Evolutionary conservation across 1,140 invertebrate species (phyloP), one percentile per base, ranked within the genome.

Genomic region (Condylostylus longicornis): DNA sequence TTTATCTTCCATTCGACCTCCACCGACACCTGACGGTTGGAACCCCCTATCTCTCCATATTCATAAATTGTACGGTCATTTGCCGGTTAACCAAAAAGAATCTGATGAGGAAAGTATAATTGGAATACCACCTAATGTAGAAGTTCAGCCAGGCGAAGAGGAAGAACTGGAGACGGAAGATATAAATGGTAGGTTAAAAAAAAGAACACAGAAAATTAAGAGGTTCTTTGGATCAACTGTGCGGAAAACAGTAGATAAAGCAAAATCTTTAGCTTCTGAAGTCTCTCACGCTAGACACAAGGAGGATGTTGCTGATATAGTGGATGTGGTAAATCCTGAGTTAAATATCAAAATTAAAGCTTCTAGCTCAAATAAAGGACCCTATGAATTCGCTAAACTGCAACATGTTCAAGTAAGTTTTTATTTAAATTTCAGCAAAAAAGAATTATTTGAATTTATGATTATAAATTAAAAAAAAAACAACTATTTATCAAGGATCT

Each of bases 311-410:
- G 75, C 82, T 28, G 79, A 86, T 51, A 82, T 87, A 25, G 72
- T 77, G 13, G 86, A 91, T 50, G 84, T 88, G 42, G 82, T 82
- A 32, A 69, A 73, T 20, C 82, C 82, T 2, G 86, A 89, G 48
- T 79, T 82, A 42, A 79, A 77, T 43, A 86, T 88, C 40, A 91
- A 93, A 66, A 68, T 94, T 17, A 94, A 94, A 64, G 87, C 87
- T 0, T 87, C 86, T 0, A 88, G 85, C 45, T 89, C 83, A 40
- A 87, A 96, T 56, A 96, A 96, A 63, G 91, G 91, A 2, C 91
- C 90, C 0, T 91, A 89, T 56, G 90, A 97, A 52, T 96, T 95
- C 62, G 84, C 57, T 50, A 62, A 63, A 43, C 44, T 74, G 23
- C 74, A 74, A 43, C 72, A 75, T 38, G 70, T 76, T 1, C 72